Base-by-base conservation (phyloP, 2,113 vertebrate species). In the Campylomormyrus tamandua region DNA sequence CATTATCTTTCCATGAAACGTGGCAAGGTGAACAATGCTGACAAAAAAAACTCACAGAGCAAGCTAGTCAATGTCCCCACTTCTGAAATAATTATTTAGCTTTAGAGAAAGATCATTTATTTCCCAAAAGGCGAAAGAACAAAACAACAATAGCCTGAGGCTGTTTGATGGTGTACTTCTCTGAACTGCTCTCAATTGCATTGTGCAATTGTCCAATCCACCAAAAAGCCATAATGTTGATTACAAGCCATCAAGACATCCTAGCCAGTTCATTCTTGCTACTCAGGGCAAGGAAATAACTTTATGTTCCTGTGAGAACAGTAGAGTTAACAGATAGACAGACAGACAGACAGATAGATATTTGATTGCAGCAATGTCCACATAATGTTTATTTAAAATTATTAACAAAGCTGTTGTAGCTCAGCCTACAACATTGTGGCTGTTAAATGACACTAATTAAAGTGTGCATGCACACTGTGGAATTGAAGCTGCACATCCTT, bases 21-120 rank as follows among this genome's bases (percentile, higher is more conserved):
- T 88, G 35, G 62, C 87, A 58, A 62, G 53, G 87, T 88, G 52
- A 66, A 88, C 19, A 88, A 88, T 62, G 35, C 24, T 31, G 27
- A 66, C 53, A 88, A 45, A 50, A 88, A 39, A 50, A 39, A 10
- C 48, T 52, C 85, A 39, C 85, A 39, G 50, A 50, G n/a, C 50
- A 35, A 52, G 50, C 31, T 87, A 53, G 49, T 53, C 85, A 52
- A 42, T 87, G 85, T 87, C 85, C 85, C 50, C 50, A 87, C 85
- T 87, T 87, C 27, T 87, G 50, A 53, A 87, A 87, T 87, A 87
- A 87, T 87, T 87, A 87, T 87, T 87, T 87, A 87, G 85, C 85
- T 56, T 87, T 35, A 87, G 45, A 87, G 27, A 87, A 87, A 87
- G 35, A 53, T 53, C 49, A 39, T 87, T 87, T 53, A 87, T 87